Evolutionary conservation across 2,797 vertebrate genomes (phyloP), one percentile per base, ranked within the genome.

Genomic region (Manis crassicaudata): DNA sequence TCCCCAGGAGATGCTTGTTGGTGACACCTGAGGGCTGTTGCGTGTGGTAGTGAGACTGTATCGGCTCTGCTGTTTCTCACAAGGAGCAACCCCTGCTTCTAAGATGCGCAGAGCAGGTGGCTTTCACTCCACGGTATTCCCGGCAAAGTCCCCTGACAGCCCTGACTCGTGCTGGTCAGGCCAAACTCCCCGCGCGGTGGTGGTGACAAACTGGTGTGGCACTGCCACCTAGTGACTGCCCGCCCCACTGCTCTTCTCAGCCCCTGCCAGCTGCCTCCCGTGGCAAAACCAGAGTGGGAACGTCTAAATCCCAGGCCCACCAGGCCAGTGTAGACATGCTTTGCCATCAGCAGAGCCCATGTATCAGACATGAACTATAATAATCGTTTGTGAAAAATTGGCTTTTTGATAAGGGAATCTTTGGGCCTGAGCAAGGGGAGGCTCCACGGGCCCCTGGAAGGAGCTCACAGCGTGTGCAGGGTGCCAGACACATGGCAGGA

Each of bases 201-300:
- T 68, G 56, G 32, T 60, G 50, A 85, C 93, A 97, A 86, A n/a
- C 87, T 88, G 90, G 94, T 96, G 46, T 92, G 68, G 73, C 72
- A 93, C 76, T 97, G 97, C 97, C 97, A 97, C 95, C 97, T 98
- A 97, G 97, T 95, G 97, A 90, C 97, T 54, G 73, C 46, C 79
- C 14, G 23, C 52, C 21, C 40, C 0, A 0, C 56, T 1, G n/a
- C 63, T 89, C 54, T 50, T 43, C 21, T 65, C 21, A 20, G 20
- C 81, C 73, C 95, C 65, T 63, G 67, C 77, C 29, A 32, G 52
- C 50, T 40, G 58, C n/a, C 32, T 17, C 6, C 3, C n/a, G 4
- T 81, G n/a, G n/a, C 80, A 50, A 86, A 75, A 80, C 67, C 63
- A 20, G 16, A 29, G 43, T 32, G 10, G 3, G 60, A 40, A 18